Evolutionary conservation across 37 sponge, comb jelly and placozoan species (phyloP).

Genomic region (Chondrosia reniformis): DNA sequence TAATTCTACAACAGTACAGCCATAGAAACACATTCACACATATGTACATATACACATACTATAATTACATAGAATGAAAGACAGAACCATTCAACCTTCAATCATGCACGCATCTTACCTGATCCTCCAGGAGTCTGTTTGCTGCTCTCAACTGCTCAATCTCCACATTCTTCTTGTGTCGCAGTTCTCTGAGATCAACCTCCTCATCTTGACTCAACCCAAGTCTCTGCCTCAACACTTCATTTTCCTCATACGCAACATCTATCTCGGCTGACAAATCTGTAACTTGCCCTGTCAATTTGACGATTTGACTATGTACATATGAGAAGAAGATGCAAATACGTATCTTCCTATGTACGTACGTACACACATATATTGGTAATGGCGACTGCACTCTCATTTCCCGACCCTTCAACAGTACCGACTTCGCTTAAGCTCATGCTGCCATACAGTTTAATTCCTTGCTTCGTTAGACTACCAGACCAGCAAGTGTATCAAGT

Average conservation of each 20-base stretch:
- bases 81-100: no score
- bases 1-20: not conserved
- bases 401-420: no score
- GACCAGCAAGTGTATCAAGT: no score
- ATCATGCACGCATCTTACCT: conserved; percentile 28
- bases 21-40: not conserved
- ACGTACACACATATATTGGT: no score
- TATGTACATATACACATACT: not conserved
- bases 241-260: conserved; percentile 48
- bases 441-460: no score
- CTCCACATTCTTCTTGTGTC: conserved; percentile 37
- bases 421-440: no score
- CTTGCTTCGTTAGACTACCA: no score
- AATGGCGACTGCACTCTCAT: no score
- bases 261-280: conserved; percentile 35
- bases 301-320: conserved; percentile 35
- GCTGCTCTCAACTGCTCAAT: conserved; percentile 35
- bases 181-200: conserved; percentile 21
- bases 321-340: not conserved
- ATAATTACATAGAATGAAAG: no score
- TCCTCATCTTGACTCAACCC: conserved; percentile 28
- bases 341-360: no score
- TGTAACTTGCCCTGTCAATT: conserved; percentile 49
- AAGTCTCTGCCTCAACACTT: conserved; percentile 34
- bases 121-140: conserved; percentile 40